A percentile compares a stretch with the other conserved stretches of the same genome.
Conservation (phyloP, 2,797 vertebrate genomes). For the Chlorospingus flavigularis region DNA sequence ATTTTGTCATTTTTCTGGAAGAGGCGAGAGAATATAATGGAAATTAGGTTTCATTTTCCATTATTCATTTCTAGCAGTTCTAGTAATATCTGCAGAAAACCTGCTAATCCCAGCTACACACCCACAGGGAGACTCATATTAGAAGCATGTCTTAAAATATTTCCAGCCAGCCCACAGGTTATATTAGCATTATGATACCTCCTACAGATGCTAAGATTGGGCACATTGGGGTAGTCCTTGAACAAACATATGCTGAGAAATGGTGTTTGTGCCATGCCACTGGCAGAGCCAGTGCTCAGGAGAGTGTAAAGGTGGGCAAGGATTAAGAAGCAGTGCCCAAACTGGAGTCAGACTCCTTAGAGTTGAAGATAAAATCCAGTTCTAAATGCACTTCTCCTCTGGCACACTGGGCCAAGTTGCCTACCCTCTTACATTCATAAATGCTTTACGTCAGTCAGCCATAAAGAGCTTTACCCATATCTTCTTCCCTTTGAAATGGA, state of each 20-base stretch:
- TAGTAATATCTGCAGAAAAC: neutral
- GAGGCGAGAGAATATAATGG: neutral
- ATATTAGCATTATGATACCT: neutral
- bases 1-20: conserved; percentile 12
- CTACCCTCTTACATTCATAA: neutral
- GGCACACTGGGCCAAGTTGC: neutral
- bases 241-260: neutral
- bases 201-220: neutral
- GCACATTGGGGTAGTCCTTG: neutral
- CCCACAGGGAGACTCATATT: neutral
- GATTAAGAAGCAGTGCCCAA: neutral
- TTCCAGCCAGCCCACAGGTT: neutral
- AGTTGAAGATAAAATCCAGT: neutral
- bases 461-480: neutral
- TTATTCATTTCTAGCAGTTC: conserved; percentile 11
- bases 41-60: neutral
- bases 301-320: neutral
- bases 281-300: neutral
- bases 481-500: conserved; percentile 11
- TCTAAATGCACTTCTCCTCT: neutral
- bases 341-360: neutral
- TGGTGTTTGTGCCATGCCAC: neutral
- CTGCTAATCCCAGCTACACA: neutral
- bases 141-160: neutral
- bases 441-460: neutral